Evolutionary conservation across 2,797 vertebrate species (phyloP).

Genomic region (Semaprochilodus insignis): DNA sequence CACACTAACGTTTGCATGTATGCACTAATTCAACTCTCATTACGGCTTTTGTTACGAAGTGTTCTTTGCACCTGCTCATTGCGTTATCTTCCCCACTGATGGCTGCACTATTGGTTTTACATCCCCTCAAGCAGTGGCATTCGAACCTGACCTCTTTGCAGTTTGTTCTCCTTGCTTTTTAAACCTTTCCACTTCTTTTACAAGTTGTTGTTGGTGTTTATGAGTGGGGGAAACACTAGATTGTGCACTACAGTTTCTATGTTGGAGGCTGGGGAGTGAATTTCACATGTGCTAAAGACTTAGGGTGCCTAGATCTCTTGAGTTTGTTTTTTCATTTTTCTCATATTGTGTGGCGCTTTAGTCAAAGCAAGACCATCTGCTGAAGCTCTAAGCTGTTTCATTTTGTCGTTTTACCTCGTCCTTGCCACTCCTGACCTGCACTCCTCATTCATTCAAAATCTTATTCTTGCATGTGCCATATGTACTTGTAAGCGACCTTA

Average conservation of each 20-base stretch:
- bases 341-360: neutral
- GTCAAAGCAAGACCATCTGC: neutral
- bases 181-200: neutral
- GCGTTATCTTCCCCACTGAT: neutral
- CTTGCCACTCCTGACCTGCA: neutral
- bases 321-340: neutral
- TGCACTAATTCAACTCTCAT: conserved; percentile 26
- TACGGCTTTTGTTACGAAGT: neutral
- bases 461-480: neutral
- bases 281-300: neutral
- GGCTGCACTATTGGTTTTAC: neutral
- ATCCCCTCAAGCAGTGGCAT: neutral
- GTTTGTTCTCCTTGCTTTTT: neutral
- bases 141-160: neutral
- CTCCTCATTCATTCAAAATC: neutral
- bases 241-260: conserved; percentile 10
- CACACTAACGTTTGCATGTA: conserved; percentile 20
- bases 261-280: neutral
- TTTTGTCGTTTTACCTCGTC: neutral
- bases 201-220: neutral
- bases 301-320: neutral
- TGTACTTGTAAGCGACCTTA: neutral
- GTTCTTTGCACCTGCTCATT: conserved; percentile 29
- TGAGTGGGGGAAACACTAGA: neutral
- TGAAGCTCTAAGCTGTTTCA: neutral